Evolutionary conservation across 2,888 invertebrate genomes (phyloP).

Genomic region (Tinea trinotella): DNA sequence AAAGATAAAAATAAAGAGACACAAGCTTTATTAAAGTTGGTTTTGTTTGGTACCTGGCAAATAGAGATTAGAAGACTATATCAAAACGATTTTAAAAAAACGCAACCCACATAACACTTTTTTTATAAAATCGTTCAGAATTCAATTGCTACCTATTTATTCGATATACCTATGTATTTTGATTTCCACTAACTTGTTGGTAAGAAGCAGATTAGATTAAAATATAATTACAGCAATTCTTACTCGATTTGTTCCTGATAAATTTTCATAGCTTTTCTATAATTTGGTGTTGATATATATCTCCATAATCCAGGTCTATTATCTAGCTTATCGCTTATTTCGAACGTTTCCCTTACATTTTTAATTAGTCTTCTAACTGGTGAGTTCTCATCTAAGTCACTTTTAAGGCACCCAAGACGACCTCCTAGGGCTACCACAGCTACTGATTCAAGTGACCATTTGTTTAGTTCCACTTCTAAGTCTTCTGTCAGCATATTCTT

Average conservation of each 20-base stretch:
- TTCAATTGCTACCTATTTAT: too few species aligned
- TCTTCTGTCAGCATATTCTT: slow-evolving; percentile 68
- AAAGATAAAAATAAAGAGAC: too few species aligned
- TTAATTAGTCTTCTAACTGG: slow-evolving; percentile 42
- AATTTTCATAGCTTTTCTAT: slow-evolving; percentile 40
- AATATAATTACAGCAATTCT: too few species aligned
- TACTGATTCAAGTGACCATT: slow-evolving; percentile 76
- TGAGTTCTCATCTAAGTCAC: slow-evolving; percentile 41
- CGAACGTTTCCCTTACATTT: slow-evolving; percentile 40
- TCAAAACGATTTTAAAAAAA: too few species aligned
- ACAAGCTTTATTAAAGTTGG: too few species aligned
- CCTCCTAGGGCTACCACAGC: slow-evolving; percentile 49
- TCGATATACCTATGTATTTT: not conserved
- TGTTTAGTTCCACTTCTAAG: slow-evolving; percentile 69
- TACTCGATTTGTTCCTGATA: slow-evolving; percentile 45
- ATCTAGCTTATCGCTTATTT: slow-evolving; percentile 35
- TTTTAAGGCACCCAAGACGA: slow-evolving; percentile 45
- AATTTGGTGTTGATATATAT: slow-evolving; percentile 37
- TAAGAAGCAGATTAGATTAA: too few species aligned
- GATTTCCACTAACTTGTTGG: slow-evolving; percentile 35
- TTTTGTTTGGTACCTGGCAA: too few species aligned
- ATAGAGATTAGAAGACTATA: too few species aligned
- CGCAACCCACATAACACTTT: too few species aligned
- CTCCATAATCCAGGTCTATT: slow-evolving; percentile 44
- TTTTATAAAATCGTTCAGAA: too few species aligned